Evolutionary conservation across 37 sponge, comb jelly and placozoan genomes (phyloP).

Genomic region (Theonella swinhoei): DNA sequence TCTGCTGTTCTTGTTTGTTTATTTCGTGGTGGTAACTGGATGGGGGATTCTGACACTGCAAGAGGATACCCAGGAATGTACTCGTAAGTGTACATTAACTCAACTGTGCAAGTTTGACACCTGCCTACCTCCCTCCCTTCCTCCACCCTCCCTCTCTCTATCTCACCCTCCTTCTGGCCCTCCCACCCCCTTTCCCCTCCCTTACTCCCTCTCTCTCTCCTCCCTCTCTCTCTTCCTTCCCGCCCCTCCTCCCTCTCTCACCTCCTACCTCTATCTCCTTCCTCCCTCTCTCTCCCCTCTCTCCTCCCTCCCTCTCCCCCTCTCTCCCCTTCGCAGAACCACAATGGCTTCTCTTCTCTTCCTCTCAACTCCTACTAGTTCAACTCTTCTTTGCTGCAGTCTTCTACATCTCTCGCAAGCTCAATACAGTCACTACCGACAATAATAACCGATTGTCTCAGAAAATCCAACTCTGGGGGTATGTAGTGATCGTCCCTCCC

Average conservation of each 20-base stretch:
- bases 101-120: not conserved
- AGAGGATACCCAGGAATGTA: slow-evolving; percentile 43
- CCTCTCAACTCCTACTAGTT: slow-evolving; percentile 60
- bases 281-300: too few relatives aligned
- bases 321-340: slow-evolving; percentile 26
- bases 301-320: too few relatives aligned
- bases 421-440: slow-evolving; percentile 38
- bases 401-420: slow-evolving; percentile 63
- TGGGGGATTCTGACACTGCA: slow-evolving; percentile 49
- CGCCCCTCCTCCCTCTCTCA: not conserved
- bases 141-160: not conserved
- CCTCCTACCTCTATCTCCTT: too few relatives aligned
- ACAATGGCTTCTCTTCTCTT: slow-evolving; percentile 68
- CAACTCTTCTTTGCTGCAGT: slow-evolving; percentile 61
- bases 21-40: slow-evolving; percentile 55
- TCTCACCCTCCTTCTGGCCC: not conserved
- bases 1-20: slow-evolving; percentile 19
- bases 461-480: slow-evolving; percentile 74
- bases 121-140: not conserved
- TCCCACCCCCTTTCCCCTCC: not conserved
- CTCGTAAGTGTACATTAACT: slow-evolving; percentile 42
- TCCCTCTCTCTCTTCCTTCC: not conserved
- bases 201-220: not conserved
- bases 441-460: slow-evolving; percentile 48
- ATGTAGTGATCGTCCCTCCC: too few relatives aligned